Conservation (phyloP, 2,888 invertebrate species). For the Platycheirus albimanus region DNA sequence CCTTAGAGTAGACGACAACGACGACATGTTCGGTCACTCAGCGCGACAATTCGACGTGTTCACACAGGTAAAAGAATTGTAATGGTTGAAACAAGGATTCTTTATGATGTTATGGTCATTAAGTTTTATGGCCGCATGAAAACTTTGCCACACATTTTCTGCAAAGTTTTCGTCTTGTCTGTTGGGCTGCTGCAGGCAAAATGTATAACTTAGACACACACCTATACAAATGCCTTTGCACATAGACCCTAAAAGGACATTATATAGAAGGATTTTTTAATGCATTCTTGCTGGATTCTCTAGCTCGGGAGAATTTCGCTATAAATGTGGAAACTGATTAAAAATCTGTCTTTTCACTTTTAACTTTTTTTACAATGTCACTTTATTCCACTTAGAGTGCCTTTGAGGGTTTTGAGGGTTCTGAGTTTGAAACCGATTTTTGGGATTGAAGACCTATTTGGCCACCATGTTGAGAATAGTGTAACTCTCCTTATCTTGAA, state of each 20-base stretch:
- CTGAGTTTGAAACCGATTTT: no score
- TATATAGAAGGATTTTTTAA: constrained; percentile 4
- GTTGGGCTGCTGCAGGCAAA: not conserved
- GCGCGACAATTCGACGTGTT: constrained; percentile 18
- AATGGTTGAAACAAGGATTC: constrained; percentile 53
- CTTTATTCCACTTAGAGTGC: no score
- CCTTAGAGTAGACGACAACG: no score
- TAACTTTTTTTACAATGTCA: no score
- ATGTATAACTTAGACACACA: not conserved
- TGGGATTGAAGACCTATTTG: no score
- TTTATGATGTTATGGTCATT: constrained; percentile 72
- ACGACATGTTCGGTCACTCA: not conserved
- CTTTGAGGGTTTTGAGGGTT: no score
- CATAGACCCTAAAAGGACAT: constrained; percentile 1
- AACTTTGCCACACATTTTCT: constrained; percentile 63
- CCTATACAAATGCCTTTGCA: not conserved
- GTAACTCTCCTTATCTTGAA: no score
- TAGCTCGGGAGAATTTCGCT: not conserved
- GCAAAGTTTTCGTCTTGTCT: constrained; percentile 36
- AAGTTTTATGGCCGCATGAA: constrained; percentile 67
- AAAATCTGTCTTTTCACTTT: no score
- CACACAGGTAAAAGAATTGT: constrained; percentile 48
- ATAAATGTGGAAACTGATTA: no score
- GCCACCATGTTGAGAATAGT: no score
- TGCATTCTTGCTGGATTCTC: constrained; percentile 32